Percentiles rank a stretch among this genome's conserved stretches.
Evolutionary conservation across 2,888 invertebrate genomes (phyloP).

Genomic region (Megalurothrips usitatus): DNA sequence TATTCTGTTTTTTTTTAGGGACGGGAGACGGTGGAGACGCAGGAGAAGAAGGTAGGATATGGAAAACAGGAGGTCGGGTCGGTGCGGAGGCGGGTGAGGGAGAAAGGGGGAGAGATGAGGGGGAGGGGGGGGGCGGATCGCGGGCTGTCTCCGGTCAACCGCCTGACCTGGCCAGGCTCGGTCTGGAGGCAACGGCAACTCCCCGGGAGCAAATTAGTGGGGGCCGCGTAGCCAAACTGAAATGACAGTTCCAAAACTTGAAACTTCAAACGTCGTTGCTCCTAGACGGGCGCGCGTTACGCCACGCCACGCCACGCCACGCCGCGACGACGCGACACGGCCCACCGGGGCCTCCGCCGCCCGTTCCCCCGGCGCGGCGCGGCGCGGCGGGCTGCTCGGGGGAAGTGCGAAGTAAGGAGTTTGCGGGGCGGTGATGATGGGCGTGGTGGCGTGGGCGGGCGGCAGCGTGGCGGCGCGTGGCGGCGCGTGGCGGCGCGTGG

Average conservation of each 20-base stretch:
- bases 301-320: too few relatives aligned
- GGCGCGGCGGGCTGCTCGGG: too few relatives aligned
- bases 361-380: too few relatives aligned
- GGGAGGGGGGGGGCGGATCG: not conserved
- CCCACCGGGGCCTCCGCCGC: too few relatives aligned
- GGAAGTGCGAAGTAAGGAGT: too few relatives aligned
- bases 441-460: too few relatives aligned
- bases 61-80: not conserved
- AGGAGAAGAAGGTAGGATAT: not conserved
- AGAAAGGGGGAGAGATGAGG: not conserved
- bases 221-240: not conserved
- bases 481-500: too few relatives aligned
- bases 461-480: too few relatives aligned
- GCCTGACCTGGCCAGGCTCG: not conserved
- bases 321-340: too few relatives aligned
- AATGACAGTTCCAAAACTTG: constrained; percentile 11
- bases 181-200: too few relatives aligned
- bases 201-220: not conserved
- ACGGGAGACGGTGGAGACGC: not conserved
- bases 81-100: not conserved
- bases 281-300: not conserved
- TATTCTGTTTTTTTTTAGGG: too few relatives aligned
- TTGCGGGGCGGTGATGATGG: too few relatives aligned
- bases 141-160: not conserved
- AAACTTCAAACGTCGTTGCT: not conserved